Conservation (phyloP, 2,797 vertebrate genomes). For the Glyptemys insculpta region DNA sequence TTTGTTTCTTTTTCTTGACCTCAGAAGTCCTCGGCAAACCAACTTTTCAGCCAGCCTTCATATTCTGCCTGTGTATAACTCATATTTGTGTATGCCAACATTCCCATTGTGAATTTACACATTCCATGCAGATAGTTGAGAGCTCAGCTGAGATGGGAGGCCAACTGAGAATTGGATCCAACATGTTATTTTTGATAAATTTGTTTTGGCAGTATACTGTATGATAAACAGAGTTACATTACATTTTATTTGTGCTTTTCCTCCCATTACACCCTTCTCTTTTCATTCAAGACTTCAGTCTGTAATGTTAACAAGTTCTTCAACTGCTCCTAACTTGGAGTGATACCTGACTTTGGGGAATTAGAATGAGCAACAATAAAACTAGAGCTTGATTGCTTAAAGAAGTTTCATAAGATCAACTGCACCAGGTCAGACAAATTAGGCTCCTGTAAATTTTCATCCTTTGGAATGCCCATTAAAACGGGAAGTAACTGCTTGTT, state of each 20-base stretch:
- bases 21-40: not conserved
- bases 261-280: not conserved
- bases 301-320: conserved; percentile 7
- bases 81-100: not conserved
- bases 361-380: not conserved
- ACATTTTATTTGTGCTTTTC: conserved; percentile 28
- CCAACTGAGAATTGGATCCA: conserved; percentile 19
- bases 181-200: conserved; percentile 17
- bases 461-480: not conserved
- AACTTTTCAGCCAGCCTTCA: not conserved
- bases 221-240: conserved; percentile 17
- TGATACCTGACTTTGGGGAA: conserved; percentile 7
- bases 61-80: conserved; percentile 20
- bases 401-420: not conserved
- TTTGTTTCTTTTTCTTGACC: not conserved
- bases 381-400: not conserved
- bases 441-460: not conserved
- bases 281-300: not conserved
- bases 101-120: conserved; percentile 25
- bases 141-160: not conserved
- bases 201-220: conserved; percentile 17
- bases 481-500: not conserved
- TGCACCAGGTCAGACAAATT: not conserved
- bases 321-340: not conserved
- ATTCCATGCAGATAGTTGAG: not conserved